A percentile compares a stretch with the other conserved stretches of the same genome.
Conservation (phyloP, 2,797 vertebrate species). For the Aphelocoma californica region DNA sequence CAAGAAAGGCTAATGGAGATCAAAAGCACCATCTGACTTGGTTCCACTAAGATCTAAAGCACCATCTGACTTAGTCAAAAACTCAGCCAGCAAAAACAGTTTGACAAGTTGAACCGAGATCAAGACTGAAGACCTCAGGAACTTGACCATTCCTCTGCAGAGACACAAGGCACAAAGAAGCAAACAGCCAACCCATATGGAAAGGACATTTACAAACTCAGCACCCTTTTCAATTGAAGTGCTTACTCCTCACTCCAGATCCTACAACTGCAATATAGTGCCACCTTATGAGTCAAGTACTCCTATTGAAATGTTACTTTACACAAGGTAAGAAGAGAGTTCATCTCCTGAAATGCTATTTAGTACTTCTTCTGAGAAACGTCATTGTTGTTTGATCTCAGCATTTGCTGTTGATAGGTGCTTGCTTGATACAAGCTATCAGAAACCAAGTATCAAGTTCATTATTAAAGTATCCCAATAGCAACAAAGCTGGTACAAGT, state of each 20-base stretch:
- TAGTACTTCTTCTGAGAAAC: neutral
- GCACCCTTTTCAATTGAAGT: neutral
- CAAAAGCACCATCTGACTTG: neutral
- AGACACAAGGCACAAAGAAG: neutral
- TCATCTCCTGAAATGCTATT: neutral
- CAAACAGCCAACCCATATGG: neutral
- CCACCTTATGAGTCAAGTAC: accelerated
- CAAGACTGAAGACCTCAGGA: neutral
- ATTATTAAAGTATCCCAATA: neutral
- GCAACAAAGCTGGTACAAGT: neutral
- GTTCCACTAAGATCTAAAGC: neutral
- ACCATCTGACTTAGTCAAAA: neutral
- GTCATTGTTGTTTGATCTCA: neutral
- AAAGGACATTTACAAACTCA: neutral
- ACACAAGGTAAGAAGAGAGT: neutral
- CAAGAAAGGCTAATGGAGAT: neutral
- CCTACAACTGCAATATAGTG: neutral
- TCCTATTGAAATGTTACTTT: neutral
- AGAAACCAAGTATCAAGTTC: neutral
- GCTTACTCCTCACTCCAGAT: neutral
- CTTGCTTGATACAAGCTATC: neutral
- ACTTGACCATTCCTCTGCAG: neutral
- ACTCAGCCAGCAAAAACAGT: neutral
- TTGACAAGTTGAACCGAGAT: neutral
- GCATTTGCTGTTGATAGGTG: neutral